Evolutionary conservation across 1,140 invertebrate species (phyloP), one percentile per base, ranked within the genome.

Genomic region (Drosophila arawakana): DNA sequence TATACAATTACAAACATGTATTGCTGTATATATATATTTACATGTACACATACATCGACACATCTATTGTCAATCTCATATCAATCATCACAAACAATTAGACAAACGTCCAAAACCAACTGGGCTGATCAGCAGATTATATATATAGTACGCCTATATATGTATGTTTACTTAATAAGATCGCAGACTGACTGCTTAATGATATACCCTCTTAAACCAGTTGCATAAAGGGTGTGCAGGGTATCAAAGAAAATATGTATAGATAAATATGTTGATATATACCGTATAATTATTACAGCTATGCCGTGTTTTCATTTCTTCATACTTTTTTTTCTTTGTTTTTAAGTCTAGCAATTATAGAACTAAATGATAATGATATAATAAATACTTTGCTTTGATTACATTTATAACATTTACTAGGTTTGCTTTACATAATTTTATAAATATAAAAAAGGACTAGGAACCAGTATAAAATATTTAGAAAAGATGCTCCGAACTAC

Each of bases 371-470:
- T 86, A 62, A 30, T 49, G 47, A 49, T 73, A 82, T 68, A 86
- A 86, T 88, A 86, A 86, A 86, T 86, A 89, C 80, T 86, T 86
- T 80, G 81, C 37, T 65, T 30, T 57, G 60, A 76, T 86, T 78
- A 55, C 62, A 67, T 71, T 57, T 58, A 76, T 49, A 49, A 57
- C 67, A 69, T 60, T 78, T 73, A 75, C 79, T 85, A 86, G 71
- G 71, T 80, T 86, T 66, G 60, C 63, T 69, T 79, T 78, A 78
- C 58, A 79, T 70, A 69, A 52, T 54, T 79, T 30, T 78, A 63
- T 63, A 74, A 72, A 79, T 70, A 73, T 82, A 89, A 80, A 78
- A 71, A 67, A 80, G 81, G 83, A 88, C 83, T 88, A 88, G 83
- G 83, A 88, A 88, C 84, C 80, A 80, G 80, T 89, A 89, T 74